Evolutionary conservation across 2,888 invertebrate genomes (phyloP), one percentile per base, ranked within the genome.

Genomic region (Phlogophora meticulosa): DNA sequence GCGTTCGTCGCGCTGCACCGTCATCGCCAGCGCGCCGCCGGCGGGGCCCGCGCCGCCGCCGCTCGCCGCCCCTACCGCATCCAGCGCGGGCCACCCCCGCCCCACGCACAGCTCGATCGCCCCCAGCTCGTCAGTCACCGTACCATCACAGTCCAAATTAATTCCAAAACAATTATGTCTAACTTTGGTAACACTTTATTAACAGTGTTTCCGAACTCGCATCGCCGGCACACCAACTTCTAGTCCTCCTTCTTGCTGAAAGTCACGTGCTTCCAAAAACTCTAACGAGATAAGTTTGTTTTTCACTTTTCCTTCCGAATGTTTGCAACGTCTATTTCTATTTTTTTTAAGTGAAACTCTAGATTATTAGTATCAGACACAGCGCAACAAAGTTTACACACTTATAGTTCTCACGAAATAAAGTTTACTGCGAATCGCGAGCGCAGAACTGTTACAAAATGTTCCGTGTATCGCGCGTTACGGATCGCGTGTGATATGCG

Each of bases 1-100:
- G 98, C 98, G 89, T 92, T 97, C 97, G 91, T 94, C 97, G 90
- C 96, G 96, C 89, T 96, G 96, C 91, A 96, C 96, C 92, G 96
- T 96, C 96, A 96, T 96, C 95, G 96, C 94, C 94, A 93, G 92
- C 92, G 94, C 91, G 94, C 95, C 91, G 94, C 92, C 94, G 87
- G 94, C 90, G 90, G 92, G 90, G 85, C 90, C 90, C 85, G 86
- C 87, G 85, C 87, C 89, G 84, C 90, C 90, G 90, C 92, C 92
- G 85, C 86, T 87, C 86, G 87, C 90, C 78, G 88, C 90, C 72
- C 90, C 92, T 90, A 90, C 88, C 86, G 92, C 92, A 89, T 91
- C 93, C 92, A 91, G 90, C 90, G 89, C 91, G 88, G 87, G 87
- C 89, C 89, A 88, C 88, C 86, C 88, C 87, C 91, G 88, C 88